Base-by-base conservation (phyloP, 2,113 vertebrate species). In the Rhizomys pruinosus region DNA sequence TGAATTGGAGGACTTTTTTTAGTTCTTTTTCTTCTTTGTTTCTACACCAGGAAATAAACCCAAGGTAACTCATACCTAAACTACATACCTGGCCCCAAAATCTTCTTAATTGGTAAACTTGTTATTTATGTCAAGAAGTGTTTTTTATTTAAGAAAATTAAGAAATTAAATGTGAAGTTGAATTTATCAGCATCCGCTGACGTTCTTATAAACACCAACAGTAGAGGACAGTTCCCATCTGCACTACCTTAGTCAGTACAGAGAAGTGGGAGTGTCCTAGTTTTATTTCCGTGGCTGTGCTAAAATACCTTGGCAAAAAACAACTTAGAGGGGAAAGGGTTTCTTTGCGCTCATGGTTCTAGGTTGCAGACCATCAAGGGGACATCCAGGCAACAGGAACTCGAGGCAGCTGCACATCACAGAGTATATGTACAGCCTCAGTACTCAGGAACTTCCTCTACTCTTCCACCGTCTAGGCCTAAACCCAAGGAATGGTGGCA, bases 91-190 rank as follows among this genome's bases (percentile, higher is more conserved):
- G 64, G 12, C 4, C 25, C 34, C 57, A 8, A 5, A n/a, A 57
- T 23, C 4, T 66, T 91, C 79, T 86, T 15, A 44, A n/a, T 87
- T 73, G 82, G 86, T 39, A 63, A 76, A 63, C 61, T 79, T 68
- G 2, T 66, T 92, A 37, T n/a, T 29, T 69, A 80, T 61, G 22
- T 5, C 73, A 76, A 85, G 15, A 44, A 68, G n/a, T 0, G 77
- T 6, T 95, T 91, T 34, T 84, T 82, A 22, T 37, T 91, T 47
- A 73, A 78, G 69, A 88, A 89, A 91, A 86, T 81, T 27, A 85
- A 91, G 66, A 88, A 89, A 37, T 81, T 27, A 17, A 73, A 59
- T 2, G 13, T 57, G 66, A 91, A 94, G 23, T 94, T 42, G 47
- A 76, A 57, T 84, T 73, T 91, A 47, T 78, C n/a, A 39, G 3